phyloP scores from a whole-genome alignment of 2,797 vertebrate species.

The Labeo calbasu region DNA sequence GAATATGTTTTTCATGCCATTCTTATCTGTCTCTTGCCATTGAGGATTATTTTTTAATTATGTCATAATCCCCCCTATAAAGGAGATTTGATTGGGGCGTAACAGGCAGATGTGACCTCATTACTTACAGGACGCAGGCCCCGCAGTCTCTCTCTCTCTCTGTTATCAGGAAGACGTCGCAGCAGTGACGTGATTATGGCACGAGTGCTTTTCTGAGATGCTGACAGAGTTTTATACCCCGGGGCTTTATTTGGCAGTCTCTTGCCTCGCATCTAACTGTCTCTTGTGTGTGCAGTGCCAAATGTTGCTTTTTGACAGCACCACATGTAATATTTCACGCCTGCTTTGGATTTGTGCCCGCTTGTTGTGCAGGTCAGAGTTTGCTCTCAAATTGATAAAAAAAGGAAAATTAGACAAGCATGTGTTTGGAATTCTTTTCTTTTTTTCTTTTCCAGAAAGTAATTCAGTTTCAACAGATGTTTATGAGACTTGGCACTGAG shows the following conservation, averaged over 20 bases:
- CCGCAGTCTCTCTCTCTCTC: background rate
- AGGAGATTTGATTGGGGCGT: slow-evolving; percentile 43
- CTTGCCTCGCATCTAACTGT: slow-evolving; percentile 38
- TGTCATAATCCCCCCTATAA: slow-evolving; percentile 52
- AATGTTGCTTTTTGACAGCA: slow-evolving; percentile 49
- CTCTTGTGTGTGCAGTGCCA: slow-evolving; percentile 33
- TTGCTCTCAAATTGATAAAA: slow-evolving; percentile 32
- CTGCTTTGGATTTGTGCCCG: slow-evolving; percentile 39
- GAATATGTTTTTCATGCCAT: slow-evolving; percentile 19
- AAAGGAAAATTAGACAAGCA: slow-evolving; percentile 44
- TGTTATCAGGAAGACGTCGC: slow-evolving; percentile 16
- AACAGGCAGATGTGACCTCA: slow-evolving; percentile 55
- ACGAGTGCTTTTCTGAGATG: slow-evolving; percentile 6
- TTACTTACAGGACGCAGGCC: slow-evolving; percentile 43
- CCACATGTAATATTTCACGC: slow-evolving; percentile 35
- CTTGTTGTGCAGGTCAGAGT: slow-evolving; percentile 52
- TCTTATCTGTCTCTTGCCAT: slow-evolving; percentile 31
- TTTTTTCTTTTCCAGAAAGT: slow-evolving; percentile 44
- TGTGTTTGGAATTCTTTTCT: background rate
- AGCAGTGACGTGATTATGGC: slow-evolving; percentile 35
- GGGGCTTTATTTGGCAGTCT: slow-evolving; percentile 50
- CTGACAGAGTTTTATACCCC: slow-evolving; percentile 48
- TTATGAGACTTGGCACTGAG: slow-evolving; percentile 56
- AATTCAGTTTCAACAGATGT: slow-evolving; percentile 60
- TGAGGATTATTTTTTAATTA: slow-evolving; percentile 60